Evolutionary conservation across 2,888 invertebrate species (phyloP), one percentile per base, ranked within the genome.

Genomic region (Linnaemya vulpina): DNA sequence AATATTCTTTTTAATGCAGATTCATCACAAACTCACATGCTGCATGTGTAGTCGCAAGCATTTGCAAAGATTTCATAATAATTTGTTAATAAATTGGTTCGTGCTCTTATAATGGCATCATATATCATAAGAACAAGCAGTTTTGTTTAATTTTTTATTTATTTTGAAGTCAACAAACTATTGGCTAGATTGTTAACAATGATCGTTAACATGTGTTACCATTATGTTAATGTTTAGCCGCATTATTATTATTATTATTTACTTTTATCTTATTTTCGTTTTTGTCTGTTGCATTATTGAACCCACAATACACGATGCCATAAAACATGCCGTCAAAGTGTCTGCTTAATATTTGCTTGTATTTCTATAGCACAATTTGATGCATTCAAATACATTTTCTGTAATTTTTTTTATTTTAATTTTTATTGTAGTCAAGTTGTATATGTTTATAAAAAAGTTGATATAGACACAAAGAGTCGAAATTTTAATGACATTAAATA

Each of bases 81-180:
- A 90, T 90, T 90, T 90, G 90, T 90, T 88, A 90, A 89, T 90
- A 90, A 90, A 90, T 90, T 90, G 88, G 89, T 88, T 90, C 90
- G 90, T 90, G 90, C 90, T 89, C 62, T 74, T 11, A 20, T 74
- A 81, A 81, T 81, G 81, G 68, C 84, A 77, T 81, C 77, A 74
- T 81, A 77, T 51, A 77, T 63, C 73, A 80, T 63, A 22, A 60
- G 35, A 55, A 43, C 70, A 73, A 46, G 67, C 43, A 58, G 2
- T 3, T 30, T 30, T 5, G 30, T 58, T 55, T 17, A 17, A 1
- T 46, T 46, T 49, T 49, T 49, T 70, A 17, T 17, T 63, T 46
- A 17, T 60, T 22, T 58, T 15, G 73, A 30, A 58, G 38, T 67
- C 38, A 49, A 60, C 75, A 67, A 62, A 53, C 62, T 38, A 62